Evolutionary conservation across 2,797 vertebrate species (phyloP).

Genomic region (Tadarida brasiliensis): DNA sequence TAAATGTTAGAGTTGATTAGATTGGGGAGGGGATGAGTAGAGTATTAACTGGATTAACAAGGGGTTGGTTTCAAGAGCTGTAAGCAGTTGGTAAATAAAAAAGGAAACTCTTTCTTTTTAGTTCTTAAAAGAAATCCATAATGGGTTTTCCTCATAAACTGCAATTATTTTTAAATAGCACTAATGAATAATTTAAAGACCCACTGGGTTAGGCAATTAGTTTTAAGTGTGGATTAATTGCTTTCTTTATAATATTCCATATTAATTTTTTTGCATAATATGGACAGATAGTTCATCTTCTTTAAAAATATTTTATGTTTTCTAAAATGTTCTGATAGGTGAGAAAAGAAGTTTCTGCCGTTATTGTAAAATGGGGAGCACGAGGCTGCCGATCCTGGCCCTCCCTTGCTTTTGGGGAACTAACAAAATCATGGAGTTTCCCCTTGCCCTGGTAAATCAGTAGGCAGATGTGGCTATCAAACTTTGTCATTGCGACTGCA

Average conservation of each 20-base stretch:
- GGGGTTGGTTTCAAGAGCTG: background rate
- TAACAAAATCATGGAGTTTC: background rate
- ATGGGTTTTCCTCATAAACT: constrained; percentile 81
- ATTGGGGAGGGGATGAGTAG: background rate
- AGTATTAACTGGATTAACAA: constrained; percentile 37
- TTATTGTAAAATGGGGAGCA: constrained; percentile 1
- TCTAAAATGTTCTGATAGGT: constrained; percentile 67
- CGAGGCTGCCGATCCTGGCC: background rate
- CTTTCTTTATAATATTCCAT: constrained; percentile 82
- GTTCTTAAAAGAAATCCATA: constrained; percentile 81
- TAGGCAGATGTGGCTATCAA: background rate
- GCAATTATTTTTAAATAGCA: constrained; percentile 84
- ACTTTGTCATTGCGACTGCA: background rate
- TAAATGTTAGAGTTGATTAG: background rate
- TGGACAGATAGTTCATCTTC: constrained; percentile 77
- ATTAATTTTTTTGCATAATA: constrained; percentile 72
- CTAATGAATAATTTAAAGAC: constrained; percentile 86
- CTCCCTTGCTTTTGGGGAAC: background rate
- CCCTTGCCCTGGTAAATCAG: background rate
- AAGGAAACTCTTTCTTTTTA: constrained; percentile 62
- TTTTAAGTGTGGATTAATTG: constrained; percentile 84
- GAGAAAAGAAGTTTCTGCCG: constrained; percentile 3
- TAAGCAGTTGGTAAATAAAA: constrained; percentile 67
- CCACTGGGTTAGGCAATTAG: constrained; percentile 84
- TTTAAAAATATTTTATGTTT: constrained; percentile 79